Percentiles rank a stretch among this genome's conserved stretches.
Conservation (phyloP, 2,797 vertebrate species). For the Threskiornis aethiopicus region DNA sequence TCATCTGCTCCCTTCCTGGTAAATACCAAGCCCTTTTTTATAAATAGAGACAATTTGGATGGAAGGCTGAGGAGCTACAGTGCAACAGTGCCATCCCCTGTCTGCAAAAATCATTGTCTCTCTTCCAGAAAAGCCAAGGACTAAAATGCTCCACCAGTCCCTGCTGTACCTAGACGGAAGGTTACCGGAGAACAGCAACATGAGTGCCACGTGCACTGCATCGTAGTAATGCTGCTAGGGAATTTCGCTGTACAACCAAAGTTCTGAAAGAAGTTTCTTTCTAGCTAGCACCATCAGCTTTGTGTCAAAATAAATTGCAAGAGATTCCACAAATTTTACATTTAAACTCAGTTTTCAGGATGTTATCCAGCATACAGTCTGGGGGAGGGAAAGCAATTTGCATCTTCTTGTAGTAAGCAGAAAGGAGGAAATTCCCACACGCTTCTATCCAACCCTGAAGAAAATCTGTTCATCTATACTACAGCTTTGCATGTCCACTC, state of each 20-base stretch:
- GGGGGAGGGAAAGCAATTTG: background rate
- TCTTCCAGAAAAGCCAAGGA: background rate
- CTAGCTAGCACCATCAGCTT: background rate
- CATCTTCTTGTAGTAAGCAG: background rate
- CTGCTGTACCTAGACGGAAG: background rate
- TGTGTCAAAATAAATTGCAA: background rate
- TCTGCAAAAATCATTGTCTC: slow-evolving; percentile 35
- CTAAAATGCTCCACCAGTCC: background rate
- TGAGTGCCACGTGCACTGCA: background rate
- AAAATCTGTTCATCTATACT: background rate
- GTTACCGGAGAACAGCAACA: background rate
- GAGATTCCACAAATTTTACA: background rate
- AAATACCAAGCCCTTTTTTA: slow-evolving; percentile 41
- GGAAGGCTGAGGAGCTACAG: slow-evolving; percentile 10
- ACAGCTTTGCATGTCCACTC: background rate
- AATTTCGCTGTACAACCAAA: background rate
- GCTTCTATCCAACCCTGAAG: background rate
- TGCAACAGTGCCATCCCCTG: slow-evolving; percentile 73
- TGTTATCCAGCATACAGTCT: background rate
- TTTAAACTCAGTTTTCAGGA: background rate
- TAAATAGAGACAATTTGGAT: slow-evolving; percentile 47
- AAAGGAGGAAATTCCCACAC: background rate
- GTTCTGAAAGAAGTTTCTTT: background rate
- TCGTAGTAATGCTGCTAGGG: background rate
- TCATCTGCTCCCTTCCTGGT: slow-evolving; percentile 17